Conservation (phyloP, 2,888 invertebrate species). For the Limnephilus marmoratus region DNA sequence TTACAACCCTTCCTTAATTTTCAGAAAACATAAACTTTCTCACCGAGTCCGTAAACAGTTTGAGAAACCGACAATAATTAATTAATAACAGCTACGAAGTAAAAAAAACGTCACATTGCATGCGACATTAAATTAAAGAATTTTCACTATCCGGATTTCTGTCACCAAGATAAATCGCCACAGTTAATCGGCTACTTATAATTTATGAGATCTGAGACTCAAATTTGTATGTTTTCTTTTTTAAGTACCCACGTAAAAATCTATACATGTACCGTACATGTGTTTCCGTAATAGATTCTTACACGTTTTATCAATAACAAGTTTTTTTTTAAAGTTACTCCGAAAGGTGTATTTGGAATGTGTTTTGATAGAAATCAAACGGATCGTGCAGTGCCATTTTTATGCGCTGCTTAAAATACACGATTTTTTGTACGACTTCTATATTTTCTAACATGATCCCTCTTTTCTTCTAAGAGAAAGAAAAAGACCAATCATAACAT, state of each 20-base stretch:
- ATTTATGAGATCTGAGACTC: background rate
- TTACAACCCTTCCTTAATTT: background rate
- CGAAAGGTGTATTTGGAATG: background rate
- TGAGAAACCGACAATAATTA: slow-evolving; percentile 14
- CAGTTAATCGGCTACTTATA: background rate
- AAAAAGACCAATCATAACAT: no score
- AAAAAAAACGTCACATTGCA: background rate
- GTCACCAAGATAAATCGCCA: background rate
- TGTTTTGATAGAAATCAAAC: background rate
- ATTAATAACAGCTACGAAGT: background rate
- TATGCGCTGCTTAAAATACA: no score
- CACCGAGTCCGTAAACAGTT: background rate
- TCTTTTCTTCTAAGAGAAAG: no score
- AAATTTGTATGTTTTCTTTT: background rate
- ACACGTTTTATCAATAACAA: background rate
- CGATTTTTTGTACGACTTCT: no score
- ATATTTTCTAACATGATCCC: no score
- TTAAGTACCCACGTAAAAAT: background rate
- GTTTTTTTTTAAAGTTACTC: background rate
- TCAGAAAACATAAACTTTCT: background rate
- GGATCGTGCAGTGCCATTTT: background rate
- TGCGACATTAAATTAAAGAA: background rate
- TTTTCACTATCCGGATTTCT: slow-evolving; percentile 13
- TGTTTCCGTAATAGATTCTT: background rate
- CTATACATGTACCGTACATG: background rate